phyloP scores from a whole-genome alignment of 2,113 vertebrate species.

The Lucifuga dentata region DNA sequence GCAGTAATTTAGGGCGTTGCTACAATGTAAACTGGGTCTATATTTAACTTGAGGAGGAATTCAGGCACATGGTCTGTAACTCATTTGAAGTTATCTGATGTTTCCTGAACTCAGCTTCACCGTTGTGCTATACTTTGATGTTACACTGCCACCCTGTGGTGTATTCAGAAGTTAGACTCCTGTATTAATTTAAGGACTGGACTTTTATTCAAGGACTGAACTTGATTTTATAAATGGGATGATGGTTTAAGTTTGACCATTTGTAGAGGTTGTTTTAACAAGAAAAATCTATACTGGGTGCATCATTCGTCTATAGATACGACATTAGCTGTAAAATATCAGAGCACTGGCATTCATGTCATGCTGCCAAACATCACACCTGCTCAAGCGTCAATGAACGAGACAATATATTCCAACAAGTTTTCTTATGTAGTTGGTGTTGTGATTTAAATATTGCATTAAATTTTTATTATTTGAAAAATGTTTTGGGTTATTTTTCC shows the following conservation, averaged over 20 bases:
- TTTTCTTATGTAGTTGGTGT: background rate
- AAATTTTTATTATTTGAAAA: background rate
- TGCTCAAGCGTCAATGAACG: background rate
- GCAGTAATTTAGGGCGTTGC: conserved; percentile 57
- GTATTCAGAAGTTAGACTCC: conserved; percentile 24
- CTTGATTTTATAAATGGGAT: background rate
- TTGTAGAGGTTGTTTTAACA: background rate
- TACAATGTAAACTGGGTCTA: conserved; percentile 49
- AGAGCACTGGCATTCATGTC: background rate
- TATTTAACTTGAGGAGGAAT: conserved; percentile 67
- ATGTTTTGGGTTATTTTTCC: background rate
- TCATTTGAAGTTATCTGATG: conserved; percentile 53
- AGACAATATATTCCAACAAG: background rate
- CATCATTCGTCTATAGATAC: background rate
- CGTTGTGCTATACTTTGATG: conserved; percentile 1
- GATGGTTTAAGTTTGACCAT: background rate
- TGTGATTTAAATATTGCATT: too few relatives aligned
- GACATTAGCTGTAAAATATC: background rate
- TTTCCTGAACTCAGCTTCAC: conserved; percentile 23
- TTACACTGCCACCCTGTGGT: conserved; percentile 73
- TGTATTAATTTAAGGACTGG: background rate
- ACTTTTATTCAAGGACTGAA: background rate
- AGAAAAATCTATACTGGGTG: background rate
- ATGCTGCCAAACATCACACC: background rate
- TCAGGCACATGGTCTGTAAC: conserved; percentile 49